Conservation (phyloP, 2,888 invertebrate species). For the Dryomyza anilis region DNA sequence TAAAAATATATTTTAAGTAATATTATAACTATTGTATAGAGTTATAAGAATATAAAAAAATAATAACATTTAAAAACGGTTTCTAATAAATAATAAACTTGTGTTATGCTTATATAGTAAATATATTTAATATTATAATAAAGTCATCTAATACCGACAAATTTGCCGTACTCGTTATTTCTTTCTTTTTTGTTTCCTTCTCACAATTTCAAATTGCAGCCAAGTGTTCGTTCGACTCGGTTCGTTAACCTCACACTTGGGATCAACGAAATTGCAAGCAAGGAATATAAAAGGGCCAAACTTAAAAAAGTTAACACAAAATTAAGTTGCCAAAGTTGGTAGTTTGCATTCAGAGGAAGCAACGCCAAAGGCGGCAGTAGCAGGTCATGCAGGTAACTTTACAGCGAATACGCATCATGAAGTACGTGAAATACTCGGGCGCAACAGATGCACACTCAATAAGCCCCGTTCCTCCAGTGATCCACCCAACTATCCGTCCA, state of each 20-base stretch:
- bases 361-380: not conserved
- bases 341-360: not conserved
- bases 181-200: not conserved
- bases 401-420: not conserved
- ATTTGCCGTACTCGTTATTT: not conserved
- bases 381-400: not conserved
- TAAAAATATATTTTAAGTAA: too few species aligned
- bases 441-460: too few species aligned
- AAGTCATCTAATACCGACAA: too few species aligned
- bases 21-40: too few species aligned
- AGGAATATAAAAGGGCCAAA: not conserved
- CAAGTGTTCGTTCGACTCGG: not conserved
- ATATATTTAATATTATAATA: too few species aligned
- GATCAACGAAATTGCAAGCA: not conserved
- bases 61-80: too few species aligned
- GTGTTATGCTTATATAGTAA: too few species aligned
- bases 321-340: not conserved
- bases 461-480: too few species aligned
- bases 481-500: too few species aligned
- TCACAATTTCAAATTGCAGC: not conserved
- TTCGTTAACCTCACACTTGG: conserved; percentile 11
- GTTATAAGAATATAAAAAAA: too few species aligned
- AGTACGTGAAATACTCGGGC: not conserved
- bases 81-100: too few species aligned
- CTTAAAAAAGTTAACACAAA: not conserved